Conservation (phyloP, 1,140 invertebrate species). For the Helicoverpa armigera region DNA sequence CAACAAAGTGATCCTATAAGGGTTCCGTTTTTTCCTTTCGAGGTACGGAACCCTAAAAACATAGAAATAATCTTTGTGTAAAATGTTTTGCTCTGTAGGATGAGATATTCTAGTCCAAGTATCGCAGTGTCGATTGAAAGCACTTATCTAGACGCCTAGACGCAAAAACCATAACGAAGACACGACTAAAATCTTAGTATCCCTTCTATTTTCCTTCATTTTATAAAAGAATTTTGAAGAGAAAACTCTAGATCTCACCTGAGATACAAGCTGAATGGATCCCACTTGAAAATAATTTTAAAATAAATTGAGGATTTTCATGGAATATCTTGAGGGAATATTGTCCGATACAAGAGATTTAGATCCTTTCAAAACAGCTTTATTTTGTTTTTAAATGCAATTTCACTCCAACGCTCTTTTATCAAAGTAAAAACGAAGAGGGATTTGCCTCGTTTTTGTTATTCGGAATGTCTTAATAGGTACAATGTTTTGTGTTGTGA, state of each 20-base stretch:
- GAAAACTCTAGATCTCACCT: slow-evolving; percentile 2
- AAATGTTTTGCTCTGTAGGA: no score
- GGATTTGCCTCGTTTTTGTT: no score
- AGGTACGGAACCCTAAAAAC: no score
- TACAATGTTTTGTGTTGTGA: no score
- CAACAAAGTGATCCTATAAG: no score
- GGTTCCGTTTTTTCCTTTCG: no score
- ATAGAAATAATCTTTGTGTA: no score
- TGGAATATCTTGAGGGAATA: slow-evolving; percentile 4
- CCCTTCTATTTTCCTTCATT: not conserved
- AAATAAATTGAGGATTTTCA: slow-evolving; percentile 32
- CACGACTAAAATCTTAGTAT: not conserved
- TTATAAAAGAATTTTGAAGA: not conserved
- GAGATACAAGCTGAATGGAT: slow-evolving; percentile 4
- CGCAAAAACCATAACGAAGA: not conserved
- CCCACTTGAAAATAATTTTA: slow-evolving; percentile 15
- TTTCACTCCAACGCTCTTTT: no score
- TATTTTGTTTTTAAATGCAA: not conserved
- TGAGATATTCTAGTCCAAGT: no score
- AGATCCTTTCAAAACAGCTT: not conserved
- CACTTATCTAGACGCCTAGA: not conserved
- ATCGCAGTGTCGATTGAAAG: not conserved
- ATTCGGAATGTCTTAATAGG: no score
- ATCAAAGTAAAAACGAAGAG: no score
- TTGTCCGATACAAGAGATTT: not conserved